Evolutionary conservation across 2,888 invertebrate genomes (phyloP).

Genomic region (Hanleya hanleyi): DNA sequence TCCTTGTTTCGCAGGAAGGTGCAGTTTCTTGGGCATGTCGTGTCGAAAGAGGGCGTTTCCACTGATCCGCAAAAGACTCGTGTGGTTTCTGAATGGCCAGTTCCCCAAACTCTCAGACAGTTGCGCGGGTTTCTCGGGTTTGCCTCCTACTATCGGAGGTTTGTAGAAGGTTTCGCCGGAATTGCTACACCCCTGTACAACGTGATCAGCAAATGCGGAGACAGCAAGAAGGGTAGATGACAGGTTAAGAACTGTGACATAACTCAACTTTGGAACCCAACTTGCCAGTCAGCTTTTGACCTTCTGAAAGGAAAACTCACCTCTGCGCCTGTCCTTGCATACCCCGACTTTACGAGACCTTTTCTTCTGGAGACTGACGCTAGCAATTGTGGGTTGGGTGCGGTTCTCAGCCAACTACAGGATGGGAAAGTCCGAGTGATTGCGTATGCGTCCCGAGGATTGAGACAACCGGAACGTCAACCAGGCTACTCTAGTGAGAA

Average conservation of each 20-base stretch:
- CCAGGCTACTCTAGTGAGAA: constrained; percentile 31
- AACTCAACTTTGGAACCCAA: constrained; percentile 14
- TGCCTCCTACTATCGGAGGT: background rate
- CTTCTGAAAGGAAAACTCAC: constrained; percentile 27
- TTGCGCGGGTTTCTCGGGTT: background rate
- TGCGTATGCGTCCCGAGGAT: constrained; percentile 27
- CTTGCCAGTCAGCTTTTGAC: constrained; percentile 31
- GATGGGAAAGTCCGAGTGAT: constrained; percentile 27
- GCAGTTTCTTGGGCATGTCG: background rate
- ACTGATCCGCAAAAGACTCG: background rate
- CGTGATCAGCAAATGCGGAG: background rate
- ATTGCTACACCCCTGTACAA: background rate
- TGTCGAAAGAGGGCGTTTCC: background rate
- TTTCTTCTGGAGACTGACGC: constrained; percentile 28
- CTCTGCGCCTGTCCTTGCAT: constrained; percentile 29
- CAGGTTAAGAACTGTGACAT: background rate
- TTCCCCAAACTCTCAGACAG: background rate
- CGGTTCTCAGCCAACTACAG: constrained; percentile 24
- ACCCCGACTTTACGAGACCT: constrained; percentile 23
- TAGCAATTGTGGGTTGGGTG: constrained; percentile 22
- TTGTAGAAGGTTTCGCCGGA: background rate
- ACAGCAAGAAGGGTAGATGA: background rate
- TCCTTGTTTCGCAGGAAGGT: background rate
- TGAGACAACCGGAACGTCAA: constrained; percentile 26
- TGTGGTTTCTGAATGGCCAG: background rate